phyloP scores from a whole-genome alignment of 2,797 vertebrate species.

The Sarcoramphus papa region DNA sequence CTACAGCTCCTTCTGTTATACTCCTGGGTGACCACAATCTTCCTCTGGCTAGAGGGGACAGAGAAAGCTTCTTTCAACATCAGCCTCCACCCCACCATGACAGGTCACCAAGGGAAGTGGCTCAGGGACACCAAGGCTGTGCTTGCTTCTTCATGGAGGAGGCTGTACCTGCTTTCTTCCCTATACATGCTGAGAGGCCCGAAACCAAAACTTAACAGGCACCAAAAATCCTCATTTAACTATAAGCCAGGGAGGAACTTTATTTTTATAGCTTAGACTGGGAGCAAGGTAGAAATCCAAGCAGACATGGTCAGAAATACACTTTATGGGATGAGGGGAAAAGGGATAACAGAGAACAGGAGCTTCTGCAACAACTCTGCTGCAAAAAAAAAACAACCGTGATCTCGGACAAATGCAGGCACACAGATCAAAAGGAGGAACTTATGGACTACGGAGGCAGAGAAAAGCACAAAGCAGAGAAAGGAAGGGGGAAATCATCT shows the following conservation, averaged over 20 bases:
- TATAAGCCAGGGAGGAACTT: not conserved
- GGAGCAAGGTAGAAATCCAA: not conserved
- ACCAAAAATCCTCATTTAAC: not conserved
- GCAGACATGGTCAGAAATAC: not conserved
- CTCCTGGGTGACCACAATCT: not conserved
- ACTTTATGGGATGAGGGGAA: not conserved
- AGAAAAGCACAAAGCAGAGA: not conserved
- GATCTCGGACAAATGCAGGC: not conserved
- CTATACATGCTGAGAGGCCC: rapidly evolving
- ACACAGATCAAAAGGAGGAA: not conserved
- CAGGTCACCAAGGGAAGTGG: not conserved
- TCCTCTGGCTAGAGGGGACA: not conserved
- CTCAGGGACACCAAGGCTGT: not conserved
- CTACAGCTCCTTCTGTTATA: not conserved
- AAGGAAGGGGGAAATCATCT: not conserved
- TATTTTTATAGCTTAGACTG: not conserved
- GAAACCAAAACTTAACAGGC: not conserved
- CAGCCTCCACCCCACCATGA: not conserved
- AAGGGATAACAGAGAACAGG: not conserved
- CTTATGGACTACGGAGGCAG: not conserved
- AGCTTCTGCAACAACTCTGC: not conserved
- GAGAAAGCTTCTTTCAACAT: not conserved
- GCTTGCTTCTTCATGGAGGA: not conserved
- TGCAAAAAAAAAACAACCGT: not conserved
- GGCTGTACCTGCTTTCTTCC: not conserved